A percentile compares a stretch with the other conserved stretches of the same genome.
Conservation (phyloP, 37 sponge, comb jelly and placozoan genomes). For the Spongilla lacustris region DNA sequence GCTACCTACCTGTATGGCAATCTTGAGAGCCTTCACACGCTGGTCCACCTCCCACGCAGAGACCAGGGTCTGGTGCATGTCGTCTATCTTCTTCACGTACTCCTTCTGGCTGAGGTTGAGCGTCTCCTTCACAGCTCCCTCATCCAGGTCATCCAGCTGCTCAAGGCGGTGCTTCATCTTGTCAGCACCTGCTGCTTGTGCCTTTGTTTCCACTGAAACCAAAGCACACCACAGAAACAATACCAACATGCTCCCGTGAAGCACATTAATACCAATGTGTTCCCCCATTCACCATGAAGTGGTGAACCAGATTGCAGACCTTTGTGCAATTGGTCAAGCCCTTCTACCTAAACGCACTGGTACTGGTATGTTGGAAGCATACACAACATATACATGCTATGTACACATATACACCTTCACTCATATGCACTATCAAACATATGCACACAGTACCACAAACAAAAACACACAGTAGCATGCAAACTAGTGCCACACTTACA, state of each 20-base stretch:
- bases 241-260: too few species aligned
- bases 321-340: too few species aligned
- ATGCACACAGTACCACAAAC: too few species aligned
- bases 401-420: background rate
- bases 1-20: constrained; percentile 90
- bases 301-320: too few species aligned
- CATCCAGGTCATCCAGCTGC: constrained; percentile 96
- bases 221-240: background rate
- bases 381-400: too few species aligned
- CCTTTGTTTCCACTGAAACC: constrained; percentile 84
- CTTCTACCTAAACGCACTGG: too few species aligned
- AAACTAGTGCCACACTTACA: background rate
- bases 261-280: too few species aligned
- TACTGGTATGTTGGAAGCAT: too few species aligned
- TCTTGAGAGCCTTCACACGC: constrained; percentile 94
- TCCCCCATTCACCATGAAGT: too few species aligned
- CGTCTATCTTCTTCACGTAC: constrained; percentile 93
- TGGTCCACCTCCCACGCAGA: constrained; percentile 94
- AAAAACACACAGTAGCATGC: background rate
- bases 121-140: constrained; percentile 89
- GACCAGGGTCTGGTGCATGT: constrained; percentile 75
- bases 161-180: constrained; percentile 93
- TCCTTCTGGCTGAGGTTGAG: constrained; percentile 94
- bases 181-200: constrained; percentile 83
- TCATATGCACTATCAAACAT: background rate